Base-by-base conservation (phyloP, 2,797 vertebrate genomes). In the Megaceryle alcyon region DNA sequence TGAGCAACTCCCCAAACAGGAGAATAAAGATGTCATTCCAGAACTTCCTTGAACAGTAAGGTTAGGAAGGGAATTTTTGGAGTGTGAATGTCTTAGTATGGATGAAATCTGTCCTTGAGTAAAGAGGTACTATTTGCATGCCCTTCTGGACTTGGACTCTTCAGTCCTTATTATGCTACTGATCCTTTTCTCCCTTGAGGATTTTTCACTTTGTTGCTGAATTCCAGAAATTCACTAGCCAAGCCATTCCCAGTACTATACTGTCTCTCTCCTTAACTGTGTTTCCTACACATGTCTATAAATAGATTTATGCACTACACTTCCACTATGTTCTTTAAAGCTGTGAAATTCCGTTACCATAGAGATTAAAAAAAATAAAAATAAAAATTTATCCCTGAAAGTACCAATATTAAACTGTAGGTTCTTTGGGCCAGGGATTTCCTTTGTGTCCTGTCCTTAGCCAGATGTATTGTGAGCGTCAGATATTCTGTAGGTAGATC, bases 261-360 rank as follows among this genome's bases (percentile, higher is more conserved):
- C 94, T 90, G 92, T 93, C 96, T 96, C 64, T 97, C 97, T 96
- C 94, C 92, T 96, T 97, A 97, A 96, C 96, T 97, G 86, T 97
- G 94, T 98, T 98, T 97, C 97, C 96, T 97, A 97, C 97, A 98
- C 90, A 91, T 97, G 41, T 95, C 96, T 98, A 98, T 98, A 98
- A 98, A 98, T 98, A 98, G 97, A 97, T 94, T 93, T 90, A 95
- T 90, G 89, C 94, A 95, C 97, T 97, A 97, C 79, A 94, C 51
- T 94, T 92, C 63, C 93, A 75, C 93, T 97, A 69, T 97, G 96
- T 97, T 97, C 97, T 97, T 98, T 97, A 88, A 98, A 97, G 84
- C 93, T 97, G 96, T 97, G 96, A 96, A 94, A 97, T 97, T 97
- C 89, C 92, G 97, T 98, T 98, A 94, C 97, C 97, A 97, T 97